These are phyloP conservation scores for Drosophila pandora DNA, from an alignment of 1,140 invertebrate genomes.

Conservation along the genomic window DNA sequence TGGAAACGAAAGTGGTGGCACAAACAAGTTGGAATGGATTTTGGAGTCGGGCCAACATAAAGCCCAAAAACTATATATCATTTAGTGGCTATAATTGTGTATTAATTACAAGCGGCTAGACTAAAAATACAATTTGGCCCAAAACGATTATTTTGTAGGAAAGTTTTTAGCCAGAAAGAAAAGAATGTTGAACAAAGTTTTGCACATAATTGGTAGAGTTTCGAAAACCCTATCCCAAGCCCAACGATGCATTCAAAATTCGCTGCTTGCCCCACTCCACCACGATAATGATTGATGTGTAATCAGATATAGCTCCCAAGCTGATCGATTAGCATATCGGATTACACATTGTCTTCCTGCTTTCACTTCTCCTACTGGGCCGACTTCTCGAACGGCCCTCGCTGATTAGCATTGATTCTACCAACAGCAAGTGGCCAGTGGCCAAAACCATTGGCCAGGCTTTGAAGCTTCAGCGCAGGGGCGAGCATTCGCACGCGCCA, in stretches of 20 bases:
- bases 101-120: constrained; percentile 9
- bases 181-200: constrained; percentile 23
- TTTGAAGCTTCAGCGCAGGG: constrained; percentile 14
- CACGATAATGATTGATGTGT: constrained; percentile 13
- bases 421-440: constrained; percentile 16
- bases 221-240: constrained; percentile 13
- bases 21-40: constrained; percentile 38
- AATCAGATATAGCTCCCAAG: constrained; percentile 29
- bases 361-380: constrained; percentile 39
- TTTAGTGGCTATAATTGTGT: constrained; percentile 24
- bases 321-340: constrained; percentile 53
- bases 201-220: constrained; percentile 18
- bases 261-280: constrained; percentile 16
- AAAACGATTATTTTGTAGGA: constrained; percentile 4
- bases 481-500: constrained; percentile 69
- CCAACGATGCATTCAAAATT: constrained; percentile 43
- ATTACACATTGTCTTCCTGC: constrained; percentile 50
- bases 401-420: constrained; percentile 59
- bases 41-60: constrained; percentile 28
- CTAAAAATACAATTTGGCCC: constrained; percentile 2
- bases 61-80: constrained; percentile 22
- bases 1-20: constrained; percentile 48
- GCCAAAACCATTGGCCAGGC: constrained; percentile 7
- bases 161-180: constrained; percentile 1
- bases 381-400: constrained; percentile 33